These are phyloP conservation scores for Dasypus novemcinctus DNA, from an alignment of 2,113 vertebrate species.

Conservation along the genomic window DNA sequence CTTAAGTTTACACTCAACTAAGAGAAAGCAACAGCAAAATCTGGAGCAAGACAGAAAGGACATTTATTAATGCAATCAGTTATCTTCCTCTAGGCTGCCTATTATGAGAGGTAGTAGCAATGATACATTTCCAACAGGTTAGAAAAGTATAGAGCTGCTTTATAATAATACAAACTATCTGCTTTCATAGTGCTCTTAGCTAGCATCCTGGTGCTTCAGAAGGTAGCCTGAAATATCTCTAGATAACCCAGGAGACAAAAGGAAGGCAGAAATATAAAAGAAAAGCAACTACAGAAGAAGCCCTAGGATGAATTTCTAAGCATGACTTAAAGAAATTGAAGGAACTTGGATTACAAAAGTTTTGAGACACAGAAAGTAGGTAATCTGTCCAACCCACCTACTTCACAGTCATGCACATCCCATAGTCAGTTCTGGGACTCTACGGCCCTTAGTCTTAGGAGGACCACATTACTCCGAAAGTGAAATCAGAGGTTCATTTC, in stretches of 20 bases:
- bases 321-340: not conserved
- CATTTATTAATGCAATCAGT: not conserved
- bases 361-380: not conserved
- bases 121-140: not conserved
- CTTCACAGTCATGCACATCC: not conserved
- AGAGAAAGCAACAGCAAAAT: not conserved
- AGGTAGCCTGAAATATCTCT: not conserved
- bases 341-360: not conserved
- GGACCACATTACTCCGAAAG: not conserved
- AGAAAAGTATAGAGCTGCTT: not conserved
- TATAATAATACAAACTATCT: not conserved
- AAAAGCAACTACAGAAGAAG: not conserved
- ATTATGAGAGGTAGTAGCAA: not conserved
- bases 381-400: not conserved
- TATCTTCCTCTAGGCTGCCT: not conserved
- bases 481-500: not conserved
- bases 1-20: not conserved
- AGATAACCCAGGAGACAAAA: not conserved
- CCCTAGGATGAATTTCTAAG: not conserved
- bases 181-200: not conserved
- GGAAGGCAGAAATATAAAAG: not conserved
- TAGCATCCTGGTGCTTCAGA: not conserved
- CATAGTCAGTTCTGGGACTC: fast-evolving
- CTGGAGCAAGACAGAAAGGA: not conserved
- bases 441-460: not conserved